These are phyloP conservation scores for Agrilus mali DNA, from an alignment of 2,888 invertebrate species.

Conservation along the genomic window DNA sequence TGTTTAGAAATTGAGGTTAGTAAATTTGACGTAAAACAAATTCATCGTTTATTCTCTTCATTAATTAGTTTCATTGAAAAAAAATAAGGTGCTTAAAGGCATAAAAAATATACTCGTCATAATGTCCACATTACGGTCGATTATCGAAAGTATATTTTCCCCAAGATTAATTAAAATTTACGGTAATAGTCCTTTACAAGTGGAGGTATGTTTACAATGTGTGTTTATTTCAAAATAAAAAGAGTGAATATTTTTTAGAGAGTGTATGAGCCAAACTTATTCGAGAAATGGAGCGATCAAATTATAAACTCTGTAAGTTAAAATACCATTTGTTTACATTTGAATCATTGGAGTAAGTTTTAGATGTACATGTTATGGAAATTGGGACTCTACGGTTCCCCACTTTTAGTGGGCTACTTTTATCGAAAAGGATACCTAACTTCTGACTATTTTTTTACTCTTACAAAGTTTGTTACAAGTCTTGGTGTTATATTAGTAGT, in stretches of 20 bases:
- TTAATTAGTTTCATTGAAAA: no score
- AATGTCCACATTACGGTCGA: conserved; percentile 35
- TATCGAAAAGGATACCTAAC: conserved; percentile 54
- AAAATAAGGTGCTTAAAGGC: no score
- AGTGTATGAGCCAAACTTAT: conserved; percentile 51
- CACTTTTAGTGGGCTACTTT: conserved; percentile 57
- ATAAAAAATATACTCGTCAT: background rate
- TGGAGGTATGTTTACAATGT: conserved; percentile 31
- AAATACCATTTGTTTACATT: conserved; percentile 4
- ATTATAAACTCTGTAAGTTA: conserved; percentile 51
- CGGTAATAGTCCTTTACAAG: conserved; percentile 37
- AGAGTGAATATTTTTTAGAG: conserved; percentile 36
- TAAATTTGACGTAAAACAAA: no score
- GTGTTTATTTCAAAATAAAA: conserved; percentile 4
- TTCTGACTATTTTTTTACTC: conserved; percentile 39
- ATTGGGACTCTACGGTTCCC: conserved; percentile 60
- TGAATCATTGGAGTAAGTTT: conserved; percentile 12
- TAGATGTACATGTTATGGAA: conserved; percentile 55
- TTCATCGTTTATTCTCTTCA: no score
- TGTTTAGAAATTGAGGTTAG: no score
- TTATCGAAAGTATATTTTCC: conserved; percentile 54
- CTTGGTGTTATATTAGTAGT: conserved; percentile 53
- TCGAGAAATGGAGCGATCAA: conserved; percentile 64
- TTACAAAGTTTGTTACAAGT: conserved; percentile 50
- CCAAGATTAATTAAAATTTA: conserved; percentile 63